phyloP scores from a whole-genome alignment of 2,797 vertebrate genomes.

The Acipenser transmontanus region DNA sequence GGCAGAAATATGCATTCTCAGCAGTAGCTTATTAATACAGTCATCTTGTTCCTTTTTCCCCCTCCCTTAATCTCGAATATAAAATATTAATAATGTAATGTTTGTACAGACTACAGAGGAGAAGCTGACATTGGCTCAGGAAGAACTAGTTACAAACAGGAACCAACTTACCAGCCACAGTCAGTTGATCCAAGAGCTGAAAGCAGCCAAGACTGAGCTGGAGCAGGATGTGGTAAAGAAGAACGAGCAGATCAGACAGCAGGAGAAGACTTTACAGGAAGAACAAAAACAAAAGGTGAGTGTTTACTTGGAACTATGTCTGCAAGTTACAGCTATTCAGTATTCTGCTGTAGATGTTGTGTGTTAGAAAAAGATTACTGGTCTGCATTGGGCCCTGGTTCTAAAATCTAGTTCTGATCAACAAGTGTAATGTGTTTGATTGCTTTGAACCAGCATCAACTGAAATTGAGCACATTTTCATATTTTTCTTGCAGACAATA shows the following conservation, averaged over 20 bases:
- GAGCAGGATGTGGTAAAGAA: conserved; percentile 70
- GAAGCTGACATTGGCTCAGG: conserved; percentile 77
- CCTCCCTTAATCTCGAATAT: background rate
- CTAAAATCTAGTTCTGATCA: too few species aligned
- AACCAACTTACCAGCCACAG: conserved; percentile 73
- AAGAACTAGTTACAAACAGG: conserved; percentile 80
- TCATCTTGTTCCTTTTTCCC: too few species aligned
- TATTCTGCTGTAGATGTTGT: too few species aligned
- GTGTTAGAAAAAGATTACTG: too few species aligned
- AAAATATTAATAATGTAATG: background rate
- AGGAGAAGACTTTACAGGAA: conserved; percentile 63
- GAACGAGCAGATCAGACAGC: conserved; percentile 65
- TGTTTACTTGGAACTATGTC: background rate
- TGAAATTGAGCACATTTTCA: too few species aligned
- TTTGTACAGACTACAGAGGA: conserved; percentile 69
- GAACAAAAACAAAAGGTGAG: conserved; percentile 77
- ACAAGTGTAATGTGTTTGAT: too few species aligned
- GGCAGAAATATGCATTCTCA: background rate
- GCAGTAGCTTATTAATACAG: background rate
- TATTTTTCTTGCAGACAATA: conserved; percentile 50
- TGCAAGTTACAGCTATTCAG: background rate
- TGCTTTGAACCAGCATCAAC: too few species aligned
- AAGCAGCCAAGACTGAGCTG: conserved; percentile 48
- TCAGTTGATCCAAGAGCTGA: conserved; percentile 76
- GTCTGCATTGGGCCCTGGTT: too few species aligned